Base-by-base conservation (phyloP, 2,797 vertebrate species). In the Bufotes viridis region DNA sequence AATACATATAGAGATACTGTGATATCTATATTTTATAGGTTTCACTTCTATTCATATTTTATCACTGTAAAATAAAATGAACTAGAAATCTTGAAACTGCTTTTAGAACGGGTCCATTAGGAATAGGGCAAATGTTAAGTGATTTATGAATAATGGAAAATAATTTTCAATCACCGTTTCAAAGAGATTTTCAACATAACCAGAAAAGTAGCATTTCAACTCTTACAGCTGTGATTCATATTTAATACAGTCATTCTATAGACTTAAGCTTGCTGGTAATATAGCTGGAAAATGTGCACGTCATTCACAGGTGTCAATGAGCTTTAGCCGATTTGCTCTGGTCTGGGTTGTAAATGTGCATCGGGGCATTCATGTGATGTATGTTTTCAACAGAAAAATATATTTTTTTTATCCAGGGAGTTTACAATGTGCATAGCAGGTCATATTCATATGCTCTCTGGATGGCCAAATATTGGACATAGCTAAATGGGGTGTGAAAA, bases 141-240 rank as follows among this genome's bases (percentile, higher is more conserved):
- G 87, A 88, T 85, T 88, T 81, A 85, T 88, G 82, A 88, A 88
- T 88, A 88, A 88, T 88, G 72, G 82, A 88, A 88, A 88, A 85
- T 88, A 51, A 81, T 88, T 88, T 88, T 82, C 82, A 88, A 88
- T 84, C 87, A 87, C 80, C 69, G 81, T 69, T 79, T 74, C 67
- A 24, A 85, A 74, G 53, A 85, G 82, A 88, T 85, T 88, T 55
- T 88, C 60, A 53, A 70, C 55, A 72, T 88, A 60, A 75, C 67
- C 58, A 78, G 72, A 78, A 85, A 61, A 65, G 29, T 65, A 78
- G 75, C 84, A 79, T 78, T 86, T 55, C 60, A 57, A 26, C 61
- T 85, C 42, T 17, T 65, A 51, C 29, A 9, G 75, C 76, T 79
- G 75, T 58, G 75, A 79, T 86, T 86, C 63, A 79, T 79, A 86